Percentiles rank a stretch among this genome's conserved stretches.
Conservation (phyloP, 2,113 vertebrate species). For the Burhinus bistriatus region DNA sequence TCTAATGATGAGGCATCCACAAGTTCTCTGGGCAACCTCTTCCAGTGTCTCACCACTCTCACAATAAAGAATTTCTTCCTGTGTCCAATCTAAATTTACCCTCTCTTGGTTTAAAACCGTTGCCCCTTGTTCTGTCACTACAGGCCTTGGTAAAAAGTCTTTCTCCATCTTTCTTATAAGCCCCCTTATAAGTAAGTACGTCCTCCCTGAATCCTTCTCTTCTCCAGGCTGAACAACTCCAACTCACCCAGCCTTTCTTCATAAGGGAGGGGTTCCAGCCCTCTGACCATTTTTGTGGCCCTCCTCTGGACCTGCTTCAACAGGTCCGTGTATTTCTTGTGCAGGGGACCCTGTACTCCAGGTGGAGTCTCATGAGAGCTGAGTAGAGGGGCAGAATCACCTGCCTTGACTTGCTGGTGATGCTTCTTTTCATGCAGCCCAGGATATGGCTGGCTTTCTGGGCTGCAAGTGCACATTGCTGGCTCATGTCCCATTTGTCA, state of each 20-base stretch:
- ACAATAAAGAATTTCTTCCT: background rate
- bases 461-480: fast-evolving
- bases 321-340: background rate
- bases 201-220: background rate
- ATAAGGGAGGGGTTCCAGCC: background rate
- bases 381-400: background rate
- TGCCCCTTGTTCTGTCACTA: background rate
- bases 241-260: background rate
- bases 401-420: background rate
- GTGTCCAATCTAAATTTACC: background rate
- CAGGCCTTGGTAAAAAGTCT: background rate
- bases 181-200: no score
- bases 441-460: fast-evolving
- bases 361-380: background rate
- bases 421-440: background rate
- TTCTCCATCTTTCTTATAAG: background rate
- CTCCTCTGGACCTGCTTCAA: fast-evolving
- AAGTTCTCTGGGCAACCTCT: background rate
- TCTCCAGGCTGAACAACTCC: background rate
- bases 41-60: background rate
- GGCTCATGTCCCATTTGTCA: background rate
- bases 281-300: background rate
- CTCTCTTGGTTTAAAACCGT: background rate
- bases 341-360: background rate
- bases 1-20: background rate